Percentiles rank a stretch among this genome's conserved stretches.
Conservation (phyloP, 2,113 vertebrate species). For the Xiphophorus couchianus region DNA sequence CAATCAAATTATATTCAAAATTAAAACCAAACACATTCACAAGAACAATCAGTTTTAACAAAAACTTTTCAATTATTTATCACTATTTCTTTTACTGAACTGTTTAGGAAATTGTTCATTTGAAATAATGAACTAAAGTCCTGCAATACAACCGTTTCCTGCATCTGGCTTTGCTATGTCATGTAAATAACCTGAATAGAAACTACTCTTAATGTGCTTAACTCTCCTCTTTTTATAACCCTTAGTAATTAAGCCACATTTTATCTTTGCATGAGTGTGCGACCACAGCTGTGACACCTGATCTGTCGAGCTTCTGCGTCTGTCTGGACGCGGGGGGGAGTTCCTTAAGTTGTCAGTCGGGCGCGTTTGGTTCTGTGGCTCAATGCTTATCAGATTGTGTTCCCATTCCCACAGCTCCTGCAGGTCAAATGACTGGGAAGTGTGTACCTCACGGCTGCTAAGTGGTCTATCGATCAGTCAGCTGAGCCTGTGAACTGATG, state of each 20-base stretch:
- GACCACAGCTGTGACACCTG: background rate
- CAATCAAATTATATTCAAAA: no score
- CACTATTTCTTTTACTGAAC: no score
- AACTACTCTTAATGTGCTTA: no score
- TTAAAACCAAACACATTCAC: background rate
- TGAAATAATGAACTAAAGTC: background rate
- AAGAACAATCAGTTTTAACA: background rate
- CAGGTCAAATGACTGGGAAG: constrained; percentile 67
- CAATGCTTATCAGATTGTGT: constrained; percentile 68
- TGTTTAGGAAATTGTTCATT: background rate
- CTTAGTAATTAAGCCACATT: background rate
- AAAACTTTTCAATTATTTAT: background rate
- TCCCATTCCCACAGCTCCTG: constrained; percentile 54
- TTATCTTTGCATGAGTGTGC: background rate
- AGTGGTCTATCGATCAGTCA: constrained; percentile 64
- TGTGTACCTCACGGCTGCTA: constrained; percentile 62
- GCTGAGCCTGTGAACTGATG: constrained; percentile 55
- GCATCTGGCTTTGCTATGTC: background rate
- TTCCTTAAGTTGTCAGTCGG: constrained; percentile 39
- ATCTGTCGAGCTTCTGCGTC: constrained; percentile 10
- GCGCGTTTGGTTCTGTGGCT: constrained; percentile 16
- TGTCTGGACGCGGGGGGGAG: constrained; percentile 27
- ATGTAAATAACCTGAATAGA: background rate
- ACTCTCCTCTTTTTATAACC: background rate
- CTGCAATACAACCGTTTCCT: background rate